Conservation (phyloP, 2,113 vertebrate genomes). For the Anolis carolinensis region DNA sequence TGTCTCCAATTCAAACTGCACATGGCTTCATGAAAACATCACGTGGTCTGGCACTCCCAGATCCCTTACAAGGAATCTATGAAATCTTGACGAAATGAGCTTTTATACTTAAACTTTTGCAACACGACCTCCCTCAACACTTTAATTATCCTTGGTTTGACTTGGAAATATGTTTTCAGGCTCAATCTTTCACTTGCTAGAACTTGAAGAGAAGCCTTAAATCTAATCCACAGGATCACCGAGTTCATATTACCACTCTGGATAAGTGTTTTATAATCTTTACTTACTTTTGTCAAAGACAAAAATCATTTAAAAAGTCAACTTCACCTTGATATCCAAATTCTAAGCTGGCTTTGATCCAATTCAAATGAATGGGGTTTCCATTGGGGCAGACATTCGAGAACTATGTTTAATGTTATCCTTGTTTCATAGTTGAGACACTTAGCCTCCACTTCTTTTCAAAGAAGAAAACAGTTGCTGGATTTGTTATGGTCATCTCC, state of each 20-base stretch:
- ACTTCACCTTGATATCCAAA: neutral
- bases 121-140: neutral
- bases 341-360: neutral
- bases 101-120: neutral
- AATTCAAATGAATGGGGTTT: neutral
- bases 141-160: conserved; percentile 10
- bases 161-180: neutral
- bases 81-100: too few relatives aligned
- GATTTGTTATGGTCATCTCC: too few relatives aligned
- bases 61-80: too few relatives aligned
- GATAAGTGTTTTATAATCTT: neutral
- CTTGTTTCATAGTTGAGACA: neutral
- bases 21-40: neutral
- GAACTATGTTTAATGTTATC: neutral
- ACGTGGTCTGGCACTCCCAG: too few relatives aligned
- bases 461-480: too few relatives aligned
- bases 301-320: neutral
- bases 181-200: neutral
- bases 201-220: conserved; percentile 5
- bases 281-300: neutral
- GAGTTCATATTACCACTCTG: neutral
- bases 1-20: neutral
- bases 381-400: neutral
- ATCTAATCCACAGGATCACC: neutral
- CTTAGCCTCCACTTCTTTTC: neutral